Conservation (phyloP, 1,140 invertebrate genomes). For the Hetaerina americana region DNA sequence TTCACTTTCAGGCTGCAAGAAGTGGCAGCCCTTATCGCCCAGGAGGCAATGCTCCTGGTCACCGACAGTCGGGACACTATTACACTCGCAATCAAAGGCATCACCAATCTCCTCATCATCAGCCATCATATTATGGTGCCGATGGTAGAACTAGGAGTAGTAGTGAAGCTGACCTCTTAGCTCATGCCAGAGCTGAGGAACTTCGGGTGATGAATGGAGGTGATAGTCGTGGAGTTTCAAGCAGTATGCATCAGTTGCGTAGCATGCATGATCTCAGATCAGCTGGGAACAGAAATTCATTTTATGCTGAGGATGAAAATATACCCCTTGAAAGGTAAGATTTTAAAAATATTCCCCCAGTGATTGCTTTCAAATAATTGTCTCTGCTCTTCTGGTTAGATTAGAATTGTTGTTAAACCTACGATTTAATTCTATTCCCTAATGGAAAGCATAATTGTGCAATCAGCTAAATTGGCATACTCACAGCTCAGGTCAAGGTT, state of each 20-base stretch:
- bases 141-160: conserved; percentile 14
- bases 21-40: background rate
- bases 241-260: conserved; percentile 6
- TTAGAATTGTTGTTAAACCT: too few relatives aligned
- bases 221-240: background rate
- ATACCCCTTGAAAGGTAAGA: background rate
- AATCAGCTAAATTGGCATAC: too few relatives aligned
- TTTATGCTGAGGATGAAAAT: background rate
- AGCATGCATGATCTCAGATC: conserved; percentile 24
- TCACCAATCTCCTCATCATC: background rate
- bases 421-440: too few relatives aligned
- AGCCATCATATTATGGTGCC: background rate
- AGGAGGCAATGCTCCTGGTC: conserved; percentile 10
- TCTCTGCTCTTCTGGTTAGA: too few relatives aligned
- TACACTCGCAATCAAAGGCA: background rate
- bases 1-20: background rate
- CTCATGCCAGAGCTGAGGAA: conserved; percentile 22
- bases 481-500: too few relatives aligned
- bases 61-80: conserved; percentile 11
- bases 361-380: too few relatives aligned
- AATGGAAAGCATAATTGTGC: too few relatives aligned
- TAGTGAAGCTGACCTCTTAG: conserved; percentile 64
- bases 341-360: too few relatives aligned
- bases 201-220: background rate
- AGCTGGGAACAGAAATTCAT: conserved; percentile 8